Evolutionary conservation across 2,113 vertebrate species (phyloP).

Genomic region (Onychostoma macrolepis): DNA sequence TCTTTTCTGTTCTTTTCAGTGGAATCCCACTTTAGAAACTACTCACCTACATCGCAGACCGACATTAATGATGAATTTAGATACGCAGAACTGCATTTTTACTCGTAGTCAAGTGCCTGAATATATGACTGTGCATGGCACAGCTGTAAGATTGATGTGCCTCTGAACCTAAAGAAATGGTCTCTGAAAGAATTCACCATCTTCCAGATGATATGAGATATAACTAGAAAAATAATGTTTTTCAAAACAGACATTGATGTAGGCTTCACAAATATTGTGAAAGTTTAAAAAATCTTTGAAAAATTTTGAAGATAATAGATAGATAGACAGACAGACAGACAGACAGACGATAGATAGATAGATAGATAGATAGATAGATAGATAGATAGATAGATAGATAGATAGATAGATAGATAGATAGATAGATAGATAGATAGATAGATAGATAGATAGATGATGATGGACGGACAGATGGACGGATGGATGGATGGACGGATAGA

Average conservation of each 20-base stretch:
- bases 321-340: no score
- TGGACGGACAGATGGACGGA: no score
- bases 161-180: not conserved
- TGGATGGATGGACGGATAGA: no score
- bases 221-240: not conserved
- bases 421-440: not conserved
- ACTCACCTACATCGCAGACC: conserved; percentile 62
- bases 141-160: not conserved
- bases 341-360: no score
- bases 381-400: no score
- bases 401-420: no score
- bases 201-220: not conserved
- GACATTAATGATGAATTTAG: conserved; percentile 66
- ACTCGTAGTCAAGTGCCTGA: conserved; percentile 57
- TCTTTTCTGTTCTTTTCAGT: conserved; percentile 62
- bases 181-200: not conserved
- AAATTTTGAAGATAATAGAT: not conserved
- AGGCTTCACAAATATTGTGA: not conserved
- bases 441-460: no score
- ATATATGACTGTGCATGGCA: conserved; percentile 48
- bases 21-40: conserved; percentile 62
- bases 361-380: no score
- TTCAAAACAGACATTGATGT: not conserved
- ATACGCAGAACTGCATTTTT: conserved; percentile 51
- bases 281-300: not conserved